Percentiles rank a stretch among this genome's conserved stretches.
These are phyloP conservation scores for Zele albiditarsus DNA, from an alignment of 2,888 invertebrate genomes.

Conservation along the genomic window DNA sequence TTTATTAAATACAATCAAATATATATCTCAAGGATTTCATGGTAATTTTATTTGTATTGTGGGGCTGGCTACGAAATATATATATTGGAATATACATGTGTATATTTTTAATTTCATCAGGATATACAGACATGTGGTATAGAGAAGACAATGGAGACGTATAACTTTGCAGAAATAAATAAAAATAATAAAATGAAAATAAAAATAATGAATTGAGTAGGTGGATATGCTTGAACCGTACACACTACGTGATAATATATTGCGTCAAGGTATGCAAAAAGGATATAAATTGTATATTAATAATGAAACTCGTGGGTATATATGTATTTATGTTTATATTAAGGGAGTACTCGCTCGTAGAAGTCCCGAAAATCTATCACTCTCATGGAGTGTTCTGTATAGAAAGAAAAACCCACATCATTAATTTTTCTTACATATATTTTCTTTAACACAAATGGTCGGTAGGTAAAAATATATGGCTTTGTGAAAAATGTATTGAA, in stretches of 20 bases:
- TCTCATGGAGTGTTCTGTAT: too few relatives aligned
- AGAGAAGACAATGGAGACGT: background rate
- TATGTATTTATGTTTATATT: background rate
- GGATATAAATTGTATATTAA: background rate
- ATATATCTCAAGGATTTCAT: background rate
- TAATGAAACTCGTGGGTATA: background rate
- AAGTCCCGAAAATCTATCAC: too few relatives aligned
- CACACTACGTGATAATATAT: background rate
- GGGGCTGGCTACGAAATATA: background rate
- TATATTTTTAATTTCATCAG: background rate
- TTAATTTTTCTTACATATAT: too few relatives aligned
- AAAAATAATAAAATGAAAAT: background rate
- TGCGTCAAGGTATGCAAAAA: background rate
- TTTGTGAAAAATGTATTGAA: too few relatives aligned
- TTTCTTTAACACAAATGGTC: too few relatives aligned
- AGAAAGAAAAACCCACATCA: too few relatives aligned
- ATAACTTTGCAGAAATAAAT: background rate
- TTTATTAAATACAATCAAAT: constrained; percentile 10
- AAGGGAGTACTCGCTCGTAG: too few relatives aligned
- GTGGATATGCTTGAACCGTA: background rate
- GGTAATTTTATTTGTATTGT: constrained; percentile 4
- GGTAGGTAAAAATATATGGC: too few relatives aligned
- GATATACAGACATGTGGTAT: background rate
- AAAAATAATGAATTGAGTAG: constrained; percentile 1
- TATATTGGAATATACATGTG: constrained; percentile 22